These are phyloP conservation scores for Archips xylosteana DNA, from an alignment of 2,888 invertebrate genomes.

Conservation along the genomic window DNA sequence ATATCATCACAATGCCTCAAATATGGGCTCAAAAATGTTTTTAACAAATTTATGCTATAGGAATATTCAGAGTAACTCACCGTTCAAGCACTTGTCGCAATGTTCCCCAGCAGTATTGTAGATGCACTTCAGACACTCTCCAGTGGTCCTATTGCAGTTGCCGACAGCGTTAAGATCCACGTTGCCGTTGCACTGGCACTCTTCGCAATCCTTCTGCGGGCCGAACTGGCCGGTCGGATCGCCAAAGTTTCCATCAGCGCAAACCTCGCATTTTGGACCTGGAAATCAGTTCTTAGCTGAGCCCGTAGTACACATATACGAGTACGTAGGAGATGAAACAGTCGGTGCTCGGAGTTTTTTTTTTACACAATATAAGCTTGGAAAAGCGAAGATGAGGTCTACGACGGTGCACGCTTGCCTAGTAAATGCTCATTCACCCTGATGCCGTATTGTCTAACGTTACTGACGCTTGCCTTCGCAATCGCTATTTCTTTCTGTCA, in stretches of 20 bases:
- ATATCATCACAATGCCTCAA: no score
- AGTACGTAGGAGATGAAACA: no score
- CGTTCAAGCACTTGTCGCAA: slow-evolving; percentile 96
- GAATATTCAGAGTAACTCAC: slow-evolving; percentile 69
- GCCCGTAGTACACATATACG: neutral
- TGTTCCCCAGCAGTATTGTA: slow-evolving; percentile 96
- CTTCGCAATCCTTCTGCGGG: slow-evolving; percentile 90
- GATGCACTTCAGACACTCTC: slow-evolving; percentile 98
- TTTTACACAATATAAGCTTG: no score
- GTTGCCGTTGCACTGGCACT: slow-evolving; percentile 97
- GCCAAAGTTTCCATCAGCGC: slow-evolving; percentile 98
- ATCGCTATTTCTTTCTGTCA: no score
- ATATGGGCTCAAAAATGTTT: no score
- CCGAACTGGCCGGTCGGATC: slow-evolving; percentile 90
- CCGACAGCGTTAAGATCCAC: slow-evolving; percentile 98
- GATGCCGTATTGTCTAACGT: no score
- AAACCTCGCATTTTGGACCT: slow-evolving; percentile 94
- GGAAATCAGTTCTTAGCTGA: slow-evolving; percentile 1
- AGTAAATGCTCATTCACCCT: no score
- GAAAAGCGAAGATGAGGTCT: no score
- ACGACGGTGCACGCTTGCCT: no score
- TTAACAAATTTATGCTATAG: no score
- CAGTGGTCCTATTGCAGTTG: slow-evolving; percentile 98
- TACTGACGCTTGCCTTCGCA: no score
- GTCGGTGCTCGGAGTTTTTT: no score